Base-by-base conservation (phyloP, 2,113 vertebrate species). In the Calypte anna region DNA sequence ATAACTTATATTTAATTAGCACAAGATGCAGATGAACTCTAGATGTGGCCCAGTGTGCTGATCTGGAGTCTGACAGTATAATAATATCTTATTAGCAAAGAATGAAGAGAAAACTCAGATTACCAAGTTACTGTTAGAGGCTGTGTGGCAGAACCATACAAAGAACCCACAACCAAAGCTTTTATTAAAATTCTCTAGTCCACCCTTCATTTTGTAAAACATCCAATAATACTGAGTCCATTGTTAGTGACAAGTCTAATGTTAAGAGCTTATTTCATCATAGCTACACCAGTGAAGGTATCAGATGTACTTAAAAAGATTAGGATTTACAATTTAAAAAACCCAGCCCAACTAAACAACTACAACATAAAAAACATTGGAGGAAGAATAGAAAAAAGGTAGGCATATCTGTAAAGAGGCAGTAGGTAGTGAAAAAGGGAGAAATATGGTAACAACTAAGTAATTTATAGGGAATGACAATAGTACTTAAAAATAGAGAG, bases 21-120 rank as follows among this genome's bases (percentile, higher is more conserved):
- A 74, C 0, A 0, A 53, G 10, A 6, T 12, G 20, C 19, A 62
- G 50, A n/a, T 0, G 0, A 82, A 61, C 27, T 70, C 53, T 48
- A 94, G 38, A 80, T 12, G 20, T 25, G 27, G 50, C 30, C 31
- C 46, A 28, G 17, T 14, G 20, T 24, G 16, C 59, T 69, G 18
- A 86, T 27, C 20, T 69, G 28, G 50, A 82, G 28, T 24, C 25
- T 79, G 38, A 31, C 15, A 36, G 59, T 12, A 74, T 79, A 33
- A 31, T 13, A 36, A 55, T 12, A 74, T 22, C 30, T 68, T 66
- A 13, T 43, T 54, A 87, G 19, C 24, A 94, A 54, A 75, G 28
- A 53, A 44, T 17, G 44, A 94, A 79, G 30, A 58, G 21, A 40
- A 74, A 78, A 5, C 9, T 72, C 31, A 75, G 38, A 61, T 31